Percentiles rank a stretch among this genome's conserved stretches.
phyloP scores from a whole-genome alignment of 2,797 vertebrate species.

The Carapus acus region DNA sequence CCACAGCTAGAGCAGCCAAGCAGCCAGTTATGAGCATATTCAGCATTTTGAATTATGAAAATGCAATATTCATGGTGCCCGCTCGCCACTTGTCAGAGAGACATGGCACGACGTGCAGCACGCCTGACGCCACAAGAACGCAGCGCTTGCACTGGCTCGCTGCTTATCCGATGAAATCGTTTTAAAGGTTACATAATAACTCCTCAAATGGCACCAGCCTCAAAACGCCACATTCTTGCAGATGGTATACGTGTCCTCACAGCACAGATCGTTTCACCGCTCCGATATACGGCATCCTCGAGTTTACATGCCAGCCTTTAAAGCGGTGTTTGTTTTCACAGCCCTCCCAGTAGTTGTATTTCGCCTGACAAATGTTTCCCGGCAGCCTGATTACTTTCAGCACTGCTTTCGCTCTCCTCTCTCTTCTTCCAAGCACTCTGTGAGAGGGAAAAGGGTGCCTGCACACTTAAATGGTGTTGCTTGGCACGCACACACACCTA shows the following conservation, averaged over 20 bases:
- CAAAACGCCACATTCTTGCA: no score
- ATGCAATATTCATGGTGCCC: not conserved
- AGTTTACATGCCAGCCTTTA: not conserved
- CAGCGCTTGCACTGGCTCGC: no score
- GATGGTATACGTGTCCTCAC: no score
- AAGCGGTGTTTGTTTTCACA: slow-evolving; percentile 1
- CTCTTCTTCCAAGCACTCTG: not conserved
- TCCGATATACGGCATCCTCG: no score
- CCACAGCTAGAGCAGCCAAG: no score
- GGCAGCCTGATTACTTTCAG: not conserved
- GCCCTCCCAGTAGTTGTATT: not conserved
- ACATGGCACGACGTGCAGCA: no score
- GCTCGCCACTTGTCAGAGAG: no score
- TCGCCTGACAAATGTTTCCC: not conserved
- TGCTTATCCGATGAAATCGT: no score
- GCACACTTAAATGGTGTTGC: slow-evolving; percentile 13
- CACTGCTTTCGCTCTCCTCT: slow-evolving; percentile 10
- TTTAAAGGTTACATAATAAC: no score
- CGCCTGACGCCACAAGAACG: no score
- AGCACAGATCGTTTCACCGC: no score
- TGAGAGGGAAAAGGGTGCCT: slow-evolving; percentile 27
- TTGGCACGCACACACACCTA: slow-evolving; percentile 5
- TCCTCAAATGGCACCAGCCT: no score
- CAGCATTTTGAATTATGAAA: not conserved
- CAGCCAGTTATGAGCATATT: not conserved